Percentiles rank a stretch among this genome's conserved stretches.
Conservation (phyloP, 2,113 vertebrate genomes). For the Pangasianodon gigas region DNA sequence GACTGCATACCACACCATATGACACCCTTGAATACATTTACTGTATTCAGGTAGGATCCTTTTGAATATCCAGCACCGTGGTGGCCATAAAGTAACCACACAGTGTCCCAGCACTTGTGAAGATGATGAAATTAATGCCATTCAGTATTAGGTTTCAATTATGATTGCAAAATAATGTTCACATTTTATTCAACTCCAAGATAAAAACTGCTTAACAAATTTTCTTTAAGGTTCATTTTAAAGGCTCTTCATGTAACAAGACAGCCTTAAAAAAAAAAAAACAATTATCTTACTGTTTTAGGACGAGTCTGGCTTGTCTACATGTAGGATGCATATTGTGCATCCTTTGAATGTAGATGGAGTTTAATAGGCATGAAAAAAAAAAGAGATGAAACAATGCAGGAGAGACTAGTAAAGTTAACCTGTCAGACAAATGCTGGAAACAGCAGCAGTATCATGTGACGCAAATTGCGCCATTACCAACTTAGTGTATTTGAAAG, state of each 20-base stretch:
- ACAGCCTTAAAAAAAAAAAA: background rate
- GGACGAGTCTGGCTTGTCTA: background rate
- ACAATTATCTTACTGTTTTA: background rate
- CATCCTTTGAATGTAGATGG: no score
- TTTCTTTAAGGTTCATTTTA: background rate
- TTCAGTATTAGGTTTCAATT: background rate
- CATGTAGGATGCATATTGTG: background rate
- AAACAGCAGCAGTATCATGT: background rate
- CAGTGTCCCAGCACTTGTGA: background rate
- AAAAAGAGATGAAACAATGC: background rate
- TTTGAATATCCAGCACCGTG: background rate
- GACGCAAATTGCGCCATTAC: background rate
- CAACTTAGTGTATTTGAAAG: background rate
- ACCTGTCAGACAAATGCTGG: background rate
- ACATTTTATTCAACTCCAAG: background rate
- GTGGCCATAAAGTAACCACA: background rate
- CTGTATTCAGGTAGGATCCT: background rate
- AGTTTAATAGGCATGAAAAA: background rate
- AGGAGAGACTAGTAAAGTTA: background rate
- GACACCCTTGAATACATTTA: background rate
- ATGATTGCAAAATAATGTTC: background rate
- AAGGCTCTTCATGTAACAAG: background rate
- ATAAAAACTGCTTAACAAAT: background rate
- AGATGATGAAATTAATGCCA: background rate
- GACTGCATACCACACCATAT: background rate